phyloP scores from a whole-genome alignment of 1,140 invertebrate genomes.

The Bombus cullumanus region DNA sequence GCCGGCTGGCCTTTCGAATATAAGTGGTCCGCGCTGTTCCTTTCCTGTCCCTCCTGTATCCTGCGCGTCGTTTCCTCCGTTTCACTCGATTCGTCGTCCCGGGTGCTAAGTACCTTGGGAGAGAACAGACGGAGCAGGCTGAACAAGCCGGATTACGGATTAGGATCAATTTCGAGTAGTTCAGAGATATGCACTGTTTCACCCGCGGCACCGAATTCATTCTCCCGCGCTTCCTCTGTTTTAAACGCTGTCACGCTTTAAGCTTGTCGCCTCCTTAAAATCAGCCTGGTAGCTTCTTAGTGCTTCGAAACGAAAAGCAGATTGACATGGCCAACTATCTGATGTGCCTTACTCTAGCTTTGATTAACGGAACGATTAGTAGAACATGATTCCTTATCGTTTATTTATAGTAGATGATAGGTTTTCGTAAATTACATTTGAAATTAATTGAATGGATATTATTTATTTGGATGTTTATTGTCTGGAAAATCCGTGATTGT shows the following conservation, averaged over 20 bases:
- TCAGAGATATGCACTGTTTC: constrained; percentile 77
- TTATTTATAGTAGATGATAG: too few species aligned
- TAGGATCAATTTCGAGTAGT: constrained; percentile 81
- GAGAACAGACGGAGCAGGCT: constrained; percentile 79
- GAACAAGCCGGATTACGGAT: constrained; percentile 81
- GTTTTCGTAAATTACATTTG: too few species aligned
- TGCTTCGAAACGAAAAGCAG: neutral
- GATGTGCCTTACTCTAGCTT: neutral
- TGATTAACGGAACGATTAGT: constrained; percentile 1
- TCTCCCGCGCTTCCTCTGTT: constrained; percentile 23
- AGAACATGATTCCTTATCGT: too few species aligned
- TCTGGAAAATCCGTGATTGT: neutral
- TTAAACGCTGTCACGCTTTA: constrained; percentile 41
- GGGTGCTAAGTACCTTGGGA: constrained; percentile 81
- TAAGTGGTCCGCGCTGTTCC: constrained; percentile 63
- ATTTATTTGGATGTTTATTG: too few species aligned
- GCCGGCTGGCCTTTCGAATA: constrained; percentile 70
- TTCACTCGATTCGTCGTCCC: constrained; percentile 68
- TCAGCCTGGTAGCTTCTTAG: neutral
- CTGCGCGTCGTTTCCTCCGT: constrained; percentile 53
- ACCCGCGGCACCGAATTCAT: constrained; percentile 30
- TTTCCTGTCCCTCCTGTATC: constrained; percentile 46
- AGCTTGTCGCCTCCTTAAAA: constrained; percentile 33
- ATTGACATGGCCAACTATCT: neutral
- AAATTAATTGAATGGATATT: too few species aligned